phyloP scores from a whole-genome alignment of 2,888 invertebrate species.

The Arctia plantaginis region DNA sequence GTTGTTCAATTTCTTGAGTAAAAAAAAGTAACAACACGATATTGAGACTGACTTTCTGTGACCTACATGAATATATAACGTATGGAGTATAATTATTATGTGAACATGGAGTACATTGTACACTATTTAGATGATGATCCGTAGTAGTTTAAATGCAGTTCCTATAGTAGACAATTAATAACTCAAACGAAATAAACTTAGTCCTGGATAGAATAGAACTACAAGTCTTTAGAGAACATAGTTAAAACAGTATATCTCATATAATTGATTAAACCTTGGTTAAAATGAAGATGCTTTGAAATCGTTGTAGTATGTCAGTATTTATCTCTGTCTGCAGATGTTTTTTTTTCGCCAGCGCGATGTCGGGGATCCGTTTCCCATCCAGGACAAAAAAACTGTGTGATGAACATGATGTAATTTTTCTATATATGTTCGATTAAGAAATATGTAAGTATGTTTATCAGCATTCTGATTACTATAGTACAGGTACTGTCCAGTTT shows the following conservation, averaged over 20 bases:
- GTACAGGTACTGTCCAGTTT: no score
- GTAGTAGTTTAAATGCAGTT: background rate
- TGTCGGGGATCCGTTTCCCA: no score
- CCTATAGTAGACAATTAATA: background rate
- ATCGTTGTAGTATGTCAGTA: no score
- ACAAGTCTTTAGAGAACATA: background rate
- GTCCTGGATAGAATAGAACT: background rate
- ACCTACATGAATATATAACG: background rate
- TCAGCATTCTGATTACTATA: no score
- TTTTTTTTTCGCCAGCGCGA: no score
- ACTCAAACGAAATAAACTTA: background rate
- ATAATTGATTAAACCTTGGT: background rate
- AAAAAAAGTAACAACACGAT: background rate
- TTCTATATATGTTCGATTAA: no score
- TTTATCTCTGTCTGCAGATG: no score
- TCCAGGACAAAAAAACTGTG: no score
- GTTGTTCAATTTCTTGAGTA: background rate
- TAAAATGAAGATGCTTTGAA: no score
- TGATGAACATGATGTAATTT: no score
- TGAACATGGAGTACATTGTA: no score
- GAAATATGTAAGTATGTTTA: no score
- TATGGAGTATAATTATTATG: background rate
- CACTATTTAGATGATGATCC: background rate
- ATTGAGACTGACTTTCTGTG: background rate
- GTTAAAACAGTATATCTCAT: background rate